Evolutionary conservation across 92 coral and sea anemone genomes (phyloP).

Genomic region (Zoanthus solanderi): DNA sequence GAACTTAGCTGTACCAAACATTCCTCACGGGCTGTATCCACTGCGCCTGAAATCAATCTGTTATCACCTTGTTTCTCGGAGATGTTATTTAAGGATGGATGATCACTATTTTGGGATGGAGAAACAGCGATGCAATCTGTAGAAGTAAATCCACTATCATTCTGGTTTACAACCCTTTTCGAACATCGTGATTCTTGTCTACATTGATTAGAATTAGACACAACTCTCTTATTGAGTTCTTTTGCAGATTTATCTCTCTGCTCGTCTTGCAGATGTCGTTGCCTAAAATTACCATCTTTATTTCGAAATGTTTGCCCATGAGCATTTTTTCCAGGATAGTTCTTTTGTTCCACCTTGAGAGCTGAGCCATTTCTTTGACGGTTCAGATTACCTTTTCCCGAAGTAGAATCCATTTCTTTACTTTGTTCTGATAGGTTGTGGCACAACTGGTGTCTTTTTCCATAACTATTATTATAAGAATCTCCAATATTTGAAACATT

Average conservation of each 20-base stretch:
- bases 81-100: not conserved
- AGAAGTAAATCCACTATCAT: slow-evolving; percentile 45
- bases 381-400: not conserved
- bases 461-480: not conserved
- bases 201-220: not conserved
- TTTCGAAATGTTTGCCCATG: not conserved
- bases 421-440: not conserved
- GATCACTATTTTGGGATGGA: not conserved
- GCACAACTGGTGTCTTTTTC: not conserved
- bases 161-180: not conserved
- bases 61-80: not conserved
- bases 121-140: not conserved
- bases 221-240: not conserved
- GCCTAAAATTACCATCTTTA: not conserved
- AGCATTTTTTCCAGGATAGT: not conserved
- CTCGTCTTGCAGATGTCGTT: not conserved
- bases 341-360: not conserved
- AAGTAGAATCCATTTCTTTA: not conserved
- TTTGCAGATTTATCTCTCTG: not conserved
- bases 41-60: not conserved
- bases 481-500: not conserved
- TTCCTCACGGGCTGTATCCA: not conserved
- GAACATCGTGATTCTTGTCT: not conserved
- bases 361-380: not conserved
- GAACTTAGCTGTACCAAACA: not conserved